phyloP scores from a whole-genome alignment of 30 jellyfish, hydroid and myxozoan genomes.

The Turritopsis dohrnii region DNA sequence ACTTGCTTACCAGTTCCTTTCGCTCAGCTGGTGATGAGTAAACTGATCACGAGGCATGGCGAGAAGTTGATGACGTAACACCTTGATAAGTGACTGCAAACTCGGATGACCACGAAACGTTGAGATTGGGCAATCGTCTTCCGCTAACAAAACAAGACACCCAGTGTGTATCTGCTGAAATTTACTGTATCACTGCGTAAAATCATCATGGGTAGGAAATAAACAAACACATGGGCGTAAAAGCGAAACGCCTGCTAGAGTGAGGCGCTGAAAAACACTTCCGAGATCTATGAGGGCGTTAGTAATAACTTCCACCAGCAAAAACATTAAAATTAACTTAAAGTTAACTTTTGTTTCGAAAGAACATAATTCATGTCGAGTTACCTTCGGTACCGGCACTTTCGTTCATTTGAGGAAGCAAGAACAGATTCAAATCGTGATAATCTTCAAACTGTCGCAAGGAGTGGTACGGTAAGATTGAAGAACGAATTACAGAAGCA shows the following conservation, averaged over 20 bases:
- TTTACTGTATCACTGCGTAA: background rate
- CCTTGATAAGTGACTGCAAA: conserved; percentile 32
- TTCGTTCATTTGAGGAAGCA: conserved; percentile 44
- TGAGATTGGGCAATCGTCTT: conserved; percentile 23
- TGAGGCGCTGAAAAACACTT: background rate
- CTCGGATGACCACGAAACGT: conserved; percentile 66
- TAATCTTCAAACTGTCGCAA: conserved; percentile 32
- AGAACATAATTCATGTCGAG: too few relatives aligned
- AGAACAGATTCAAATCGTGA: conserved; percentile 50
- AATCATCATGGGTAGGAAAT: background rate
- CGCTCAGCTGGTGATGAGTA: conserved; percentile 68
- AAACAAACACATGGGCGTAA: too few relatives aligned
- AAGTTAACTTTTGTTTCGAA: too few relatives aligned
- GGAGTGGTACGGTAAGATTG: conserved; percentile 43
- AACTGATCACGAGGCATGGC: conserved; percentile 59
- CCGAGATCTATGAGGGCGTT: background rate
- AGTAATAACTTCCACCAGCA: too few relatives aligned
- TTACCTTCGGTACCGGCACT: conserved; percentile 2
- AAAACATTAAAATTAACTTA: too few relatives aligned
- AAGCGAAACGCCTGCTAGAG: too few relatives aligned
- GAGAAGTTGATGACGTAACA: conserved; percentile 50
- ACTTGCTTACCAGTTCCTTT: conserved; percentile 52
- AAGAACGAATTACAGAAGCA: conserved; percentile 54
- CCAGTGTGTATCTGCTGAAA: background rate
- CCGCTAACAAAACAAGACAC: background rate